phyloP scores from a whole-genome alignment of 2,888 invertebrate species.

The Aspidapion aeneum region DNA sequence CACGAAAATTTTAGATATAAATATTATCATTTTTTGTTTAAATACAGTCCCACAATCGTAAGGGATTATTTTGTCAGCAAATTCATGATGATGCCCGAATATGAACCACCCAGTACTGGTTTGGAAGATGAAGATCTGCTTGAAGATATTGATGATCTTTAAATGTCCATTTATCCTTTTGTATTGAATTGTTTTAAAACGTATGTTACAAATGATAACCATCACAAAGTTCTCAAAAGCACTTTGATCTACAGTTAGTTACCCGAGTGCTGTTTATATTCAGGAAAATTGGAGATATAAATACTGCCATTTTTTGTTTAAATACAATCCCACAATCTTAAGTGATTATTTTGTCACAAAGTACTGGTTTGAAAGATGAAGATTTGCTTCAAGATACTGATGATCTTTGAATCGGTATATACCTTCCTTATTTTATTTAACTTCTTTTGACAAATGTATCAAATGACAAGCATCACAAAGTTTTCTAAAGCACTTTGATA shows the following conservation, averaged over 20 bases:
- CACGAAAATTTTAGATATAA: conserved; percentile 66
- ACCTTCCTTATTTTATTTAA: too few relatives aligned
- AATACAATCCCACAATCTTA: not conserved
- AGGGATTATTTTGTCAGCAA: conserved; percentile 59
- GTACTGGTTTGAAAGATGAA: too few relatives aligned
- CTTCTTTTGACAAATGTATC: too few relatives aligned
- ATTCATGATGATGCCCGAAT: conserved; percentile 63
- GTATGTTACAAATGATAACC: too few relatives aligned
- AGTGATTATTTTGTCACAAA: not conserved
- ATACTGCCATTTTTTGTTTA: not conserved
- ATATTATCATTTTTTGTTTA: conserved; percentile 64
- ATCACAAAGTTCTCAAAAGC: too few relatives aligned
- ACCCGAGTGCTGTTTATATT: too few relatives aligned
- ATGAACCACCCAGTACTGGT: conserved; percentile 16
- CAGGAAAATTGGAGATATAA: conserved; percentile 1
- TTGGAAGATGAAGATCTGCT: conserved; percentile 4
- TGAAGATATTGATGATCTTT: conserved; percentile 1
- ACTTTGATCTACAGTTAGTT: too few relatives aligned
- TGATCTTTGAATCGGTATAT: too few relatives aligned
- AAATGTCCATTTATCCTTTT: too few relatives aligned
- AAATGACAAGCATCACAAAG: conserved; percentile 53
- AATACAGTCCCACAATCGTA: conserved; percentile 54
- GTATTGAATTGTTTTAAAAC: too few relatives aligned
- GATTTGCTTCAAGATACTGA: too few relatives aligned
- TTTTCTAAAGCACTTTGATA: conserved; percentile 62